Evolutionary conservation across 2,797 vertebrate genomes (phyloP).

Genomic region (Sternotherus odoratus): DNA sequence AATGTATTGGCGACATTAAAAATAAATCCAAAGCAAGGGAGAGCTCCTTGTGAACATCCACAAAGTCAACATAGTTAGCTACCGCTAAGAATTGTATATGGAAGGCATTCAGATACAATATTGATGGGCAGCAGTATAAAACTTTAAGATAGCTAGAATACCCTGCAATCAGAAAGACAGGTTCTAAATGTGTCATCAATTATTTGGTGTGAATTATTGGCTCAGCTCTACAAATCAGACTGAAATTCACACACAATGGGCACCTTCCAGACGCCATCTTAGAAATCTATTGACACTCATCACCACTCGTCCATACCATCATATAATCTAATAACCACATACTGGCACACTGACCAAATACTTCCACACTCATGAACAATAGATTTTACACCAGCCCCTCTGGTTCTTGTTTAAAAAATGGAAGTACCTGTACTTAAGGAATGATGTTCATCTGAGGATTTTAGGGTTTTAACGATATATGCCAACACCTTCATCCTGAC

Average conservation of each 20-base stretch:
- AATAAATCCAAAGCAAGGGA: neutral
- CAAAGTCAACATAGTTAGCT: neutral
- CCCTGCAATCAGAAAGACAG: neutral
- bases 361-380: conserved; percentile 13
- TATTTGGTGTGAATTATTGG: conserved; percentile 37
- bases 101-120: neutral
- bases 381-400: conserved; percentile 41
- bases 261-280: conserved; percentile 18
- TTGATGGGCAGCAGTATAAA: neutral
- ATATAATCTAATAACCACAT: neutral
- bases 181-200: neutral
- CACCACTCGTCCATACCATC: neutral
- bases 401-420: neutral
- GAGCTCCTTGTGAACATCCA: neutral
- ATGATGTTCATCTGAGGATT: neutral
- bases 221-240: neutral
- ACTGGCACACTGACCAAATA: conserved; percentile 40
- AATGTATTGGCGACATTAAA: neutral
- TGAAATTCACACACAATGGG: conserved; percentile 5
- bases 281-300: accelerated
- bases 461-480: neutral
- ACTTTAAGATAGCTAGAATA: neutral
- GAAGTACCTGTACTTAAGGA: conserved; percentile 43
- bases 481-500: neutral
- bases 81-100: neutral